phyloP scores from a whole-genome alignment of 2,888 invertebrate species.

The Macrosiphum euphorbiae region DNA sequence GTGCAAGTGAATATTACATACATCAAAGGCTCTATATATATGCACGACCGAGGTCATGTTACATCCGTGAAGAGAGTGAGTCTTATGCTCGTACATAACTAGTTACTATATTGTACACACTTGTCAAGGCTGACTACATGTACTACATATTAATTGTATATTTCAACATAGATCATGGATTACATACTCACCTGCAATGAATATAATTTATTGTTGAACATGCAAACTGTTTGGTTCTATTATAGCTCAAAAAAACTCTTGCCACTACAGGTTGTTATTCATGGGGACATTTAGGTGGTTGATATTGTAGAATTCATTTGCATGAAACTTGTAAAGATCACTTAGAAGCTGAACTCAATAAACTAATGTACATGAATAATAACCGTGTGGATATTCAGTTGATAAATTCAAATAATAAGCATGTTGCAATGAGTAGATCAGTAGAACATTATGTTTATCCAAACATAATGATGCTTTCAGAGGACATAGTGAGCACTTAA shows the following conservation, averaged over 20 bases:
- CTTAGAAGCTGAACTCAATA: background rate
- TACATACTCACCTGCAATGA: background rate
- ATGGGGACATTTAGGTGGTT: constrained; percentile 6
- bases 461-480: constrained; percentile 12
- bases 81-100: no score
- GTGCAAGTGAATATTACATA: no score
- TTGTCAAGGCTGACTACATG: no score
- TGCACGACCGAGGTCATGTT: no score
- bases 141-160: no score
- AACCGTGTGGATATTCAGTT: constrained; percentile 6
- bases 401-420: constrained; percentile 18
- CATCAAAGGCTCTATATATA: no score
- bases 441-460: background rate
- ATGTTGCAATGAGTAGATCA: constrained; percentile 9
- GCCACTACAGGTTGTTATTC: background rate
- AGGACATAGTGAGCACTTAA: background rate
- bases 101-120: no score
- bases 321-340: background rate
- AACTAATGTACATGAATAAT: constrained; percentile 11
- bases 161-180: constrained; percentile 3
- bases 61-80: no score
- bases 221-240: constrained; percentile 17
- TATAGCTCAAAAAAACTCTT: background rate
- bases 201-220: constrained; percentile 6
- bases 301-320: background rate